These are phyloP conservation scores for Dicroscelio sp. DNA, from an alignment of 2,888 invertebrate genomes.

Conservation along the genomic window DNA sequence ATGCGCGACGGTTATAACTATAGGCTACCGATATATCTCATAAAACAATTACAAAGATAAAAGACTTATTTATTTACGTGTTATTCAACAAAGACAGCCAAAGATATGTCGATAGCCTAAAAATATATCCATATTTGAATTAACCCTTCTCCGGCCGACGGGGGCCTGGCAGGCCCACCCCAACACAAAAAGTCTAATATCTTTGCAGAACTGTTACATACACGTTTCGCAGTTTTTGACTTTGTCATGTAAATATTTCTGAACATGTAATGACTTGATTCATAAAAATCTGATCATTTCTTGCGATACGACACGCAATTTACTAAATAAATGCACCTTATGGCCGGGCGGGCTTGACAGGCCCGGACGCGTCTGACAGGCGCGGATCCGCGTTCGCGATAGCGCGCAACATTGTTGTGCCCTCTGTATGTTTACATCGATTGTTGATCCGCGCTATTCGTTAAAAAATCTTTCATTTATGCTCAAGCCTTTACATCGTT, in stretches of 20 bases:
- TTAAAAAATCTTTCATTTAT: conserved; percentile 15
- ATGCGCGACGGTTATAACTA: too few relatives aligned
- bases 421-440: conserved; percentile 9
- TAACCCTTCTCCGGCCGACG: conserved; percentile 31
- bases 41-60: too few relatives aligned
- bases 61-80: too few relatives aligned
- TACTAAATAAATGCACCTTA: conserved; percentile 7
- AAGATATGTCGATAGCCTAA: too few relatives aligned
- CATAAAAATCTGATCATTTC: not conserved
- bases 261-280: not conserved
- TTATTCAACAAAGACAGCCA: too few relatives aligned
- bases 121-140: not conserved
- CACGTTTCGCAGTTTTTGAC: not conserved
- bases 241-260: conserved; percentile 1
- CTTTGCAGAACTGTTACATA: not conserved
- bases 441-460: conserved; percentile 3
- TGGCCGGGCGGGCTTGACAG: conserved; percentile 29
- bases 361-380: conserved; percentile 11
- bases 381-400: not conserved
- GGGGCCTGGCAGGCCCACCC: conserved; percentile 10
- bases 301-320: not conserved
- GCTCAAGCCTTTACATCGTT: not conserved
- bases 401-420: conserved; percentile 13
- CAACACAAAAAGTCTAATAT: not conserved
- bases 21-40: too few relatives aligned